These are phyloP conservation scores for Synchiropus splendidus DNA, from an alignment of 2,113 vertebrate genomes.

Conservation along the genomic window DNA sequence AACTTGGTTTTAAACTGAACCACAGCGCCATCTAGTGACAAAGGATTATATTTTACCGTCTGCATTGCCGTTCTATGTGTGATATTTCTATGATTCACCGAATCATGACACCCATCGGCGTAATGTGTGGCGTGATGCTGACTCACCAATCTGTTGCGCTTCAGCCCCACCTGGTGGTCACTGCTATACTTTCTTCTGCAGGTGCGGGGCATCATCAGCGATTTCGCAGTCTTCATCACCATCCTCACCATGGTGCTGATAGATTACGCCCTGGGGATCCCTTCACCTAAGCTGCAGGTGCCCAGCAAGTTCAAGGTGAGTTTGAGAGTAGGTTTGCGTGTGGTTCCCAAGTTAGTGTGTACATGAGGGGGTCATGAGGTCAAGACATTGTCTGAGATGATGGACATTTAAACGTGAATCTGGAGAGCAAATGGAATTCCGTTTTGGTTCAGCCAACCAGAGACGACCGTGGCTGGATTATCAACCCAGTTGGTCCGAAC, in stretches of 20 bases:
- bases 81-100: slow-evolving; percentile 32
- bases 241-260: slow-evolving; percentile 90
- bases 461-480: slow-evolving; percentile 93
- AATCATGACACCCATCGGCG: slow-evolving; percentile 24
- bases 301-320: slow-evolving; percentile 94
- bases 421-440: too few species aligned
- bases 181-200: slow-evolving; percentile 32
- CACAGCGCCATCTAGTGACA: slow-evolving; percentile 30
- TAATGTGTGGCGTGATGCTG: slow-evolving; percentile 25
- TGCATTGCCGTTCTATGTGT: slow-evolving; percentile 6
- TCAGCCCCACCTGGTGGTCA: slow-evolving; percentile 34
- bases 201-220: slow-evolving; percentile 93
- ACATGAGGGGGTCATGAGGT: too few species aligned
- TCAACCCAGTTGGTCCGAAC: slow-evolving; percentile 91
- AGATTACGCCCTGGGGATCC: slow-evolving; percentile 88
- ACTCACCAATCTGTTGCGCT: not conserved
- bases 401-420: too few species aligned
- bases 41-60: not conserved
- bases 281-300: slow-evolving; percentile 93
- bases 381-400: too few species aligned
- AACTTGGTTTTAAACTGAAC: not conserved
- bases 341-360: too few species aligned
- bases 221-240: slow-evolving; percentile 97
- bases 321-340: too few species aligned
- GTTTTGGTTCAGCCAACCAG: slow-evolving; percentile 77